Conservation (phyloP, 2,797 vertebrate genomes). For the Galaxias olidus region DNA sequence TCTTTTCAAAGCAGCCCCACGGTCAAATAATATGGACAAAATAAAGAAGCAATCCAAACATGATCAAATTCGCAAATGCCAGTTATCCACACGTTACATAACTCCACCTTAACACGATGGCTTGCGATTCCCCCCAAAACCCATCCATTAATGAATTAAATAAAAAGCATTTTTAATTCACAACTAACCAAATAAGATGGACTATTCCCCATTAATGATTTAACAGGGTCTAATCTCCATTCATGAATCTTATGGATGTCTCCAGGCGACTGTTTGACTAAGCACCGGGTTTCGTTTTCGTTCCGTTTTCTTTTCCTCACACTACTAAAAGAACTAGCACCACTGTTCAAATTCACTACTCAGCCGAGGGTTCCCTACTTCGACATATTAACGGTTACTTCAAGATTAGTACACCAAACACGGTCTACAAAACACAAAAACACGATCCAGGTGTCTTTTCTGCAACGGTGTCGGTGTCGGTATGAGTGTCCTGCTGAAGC, state of each 20-base stretch:
- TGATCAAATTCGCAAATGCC: no score
- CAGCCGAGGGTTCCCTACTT: background rate
- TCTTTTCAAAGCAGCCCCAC: no score
- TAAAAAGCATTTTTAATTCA: background rate
- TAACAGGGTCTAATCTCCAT: constrained; percentile 8
- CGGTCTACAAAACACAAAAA: background rate
- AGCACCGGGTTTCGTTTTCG: background rate
- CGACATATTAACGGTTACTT: background rate
- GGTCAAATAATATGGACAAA: no score
- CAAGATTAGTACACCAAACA: no score
- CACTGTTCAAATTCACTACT: background rate
- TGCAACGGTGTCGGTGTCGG: background rate
- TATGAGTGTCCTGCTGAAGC: background rate
- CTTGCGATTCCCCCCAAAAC: background rate
- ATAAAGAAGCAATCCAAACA: no score
- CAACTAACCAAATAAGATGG: constrained; percentile 8
- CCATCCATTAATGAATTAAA: background rate
- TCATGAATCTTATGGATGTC: constrained; percentile 4
- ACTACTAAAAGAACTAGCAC: background rate
- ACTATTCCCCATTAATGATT: constrained; percentile 16
- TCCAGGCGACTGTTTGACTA: constrained; percentile 16
- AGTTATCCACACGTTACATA: no score
- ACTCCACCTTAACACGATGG: no score
- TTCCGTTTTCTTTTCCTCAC: background rate
- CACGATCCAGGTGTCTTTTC: background rate